phyloP scores from a whole-genome alignment of 1,140 invertebrate genomes.

The Sycophaga agraensis region DNA sequence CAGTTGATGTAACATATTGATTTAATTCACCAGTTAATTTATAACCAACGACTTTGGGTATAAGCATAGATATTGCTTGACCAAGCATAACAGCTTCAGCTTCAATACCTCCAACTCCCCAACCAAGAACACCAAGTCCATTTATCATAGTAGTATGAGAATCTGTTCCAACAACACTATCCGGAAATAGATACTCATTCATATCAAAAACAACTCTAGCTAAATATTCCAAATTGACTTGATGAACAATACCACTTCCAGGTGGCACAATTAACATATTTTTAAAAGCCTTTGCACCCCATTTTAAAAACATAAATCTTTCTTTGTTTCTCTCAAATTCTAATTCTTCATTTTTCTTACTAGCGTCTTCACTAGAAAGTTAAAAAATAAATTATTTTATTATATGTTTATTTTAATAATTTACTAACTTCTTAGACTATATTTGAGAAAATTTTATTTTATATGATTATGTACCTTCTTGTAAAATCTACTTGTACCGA shows the following conservation, averaged over 20 bases:
- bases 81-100: conserved; percentile 91
- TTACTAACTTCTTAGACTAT: too few relatives aligned
- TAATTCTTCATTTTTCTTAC: conserved; percentile 91
- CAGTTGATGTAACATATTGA: conserved; percentile 91
- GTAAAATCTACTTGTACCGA: conserved; percentile 96
- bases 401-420: too few relatives aligned
- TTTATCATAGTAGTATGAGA: conserved; percentile 99
- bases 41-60: conserved; percentile 96
- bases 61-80: conserved; percentile 93
- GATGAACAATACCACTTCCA: conserved; percentile 96
- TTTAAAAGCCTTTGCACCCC: conserved; percentile 92
- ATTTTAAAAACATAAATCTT: conserved; percentile 94
- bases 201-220: conserved; percentile 91
- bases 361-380: conserved; percentile 76
- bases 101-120: conserved; percentile 83
- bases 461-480: conserved; percentile 67
- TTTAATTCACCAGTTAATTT: conserved; percentile 80
- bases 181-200: conserved; percentile 78
- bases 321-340: conserved; percentile 97
- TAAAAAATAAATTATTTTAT: neutral
- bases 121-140: conserved; percentile 78
- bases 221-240: conserved; percentile 96
- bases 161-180: conserved; percentile 98
- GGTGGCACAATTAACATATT: conserved; percentile 98
- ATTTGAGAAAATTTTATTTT: neutral